Percentiles rank a stretch among this genome's conserved stretches.
These are phyloP conservation scores for Lordiphosa fenestrarum DNA, from an alignment of 2,888 invertebrate genomes.

Conservation along the genomic window DNA sequence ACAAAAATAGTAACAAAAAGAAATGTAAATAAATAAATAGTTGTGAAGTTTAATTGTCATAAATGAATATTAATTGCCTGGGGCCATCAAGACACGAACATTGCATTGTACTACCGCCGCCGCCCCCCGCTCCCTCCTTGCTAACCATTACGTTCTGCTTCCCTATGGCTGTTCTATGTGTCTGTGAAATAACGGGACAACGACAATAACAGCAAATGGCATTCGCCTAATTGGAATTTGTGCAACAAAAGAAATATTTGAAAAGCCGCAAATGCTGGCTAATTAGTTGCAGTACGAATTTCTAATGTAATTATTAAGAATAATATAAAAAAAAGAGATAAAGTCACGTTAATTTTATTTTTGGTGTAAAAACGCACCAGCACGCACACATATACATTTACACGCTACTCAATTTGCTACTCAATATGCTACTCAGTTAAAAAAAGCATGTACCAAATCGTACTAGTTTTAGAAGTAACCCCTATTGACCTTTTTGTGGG, in stretches of 20 bases:
- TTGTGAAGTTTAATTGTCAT: too few species aligned
- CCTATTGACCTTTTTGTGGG: too few species aligned
- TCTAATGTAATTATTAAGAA: conserved; percentile 64
- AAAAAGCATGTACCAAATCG: too few species aligned
- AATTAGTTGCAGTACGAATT: conserved; percentile 68
- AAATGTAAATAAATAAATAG: conserved; percentile 2
- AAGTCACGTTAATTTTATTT: too few species aligned
- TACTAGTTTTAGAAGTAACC: too few species aligned
- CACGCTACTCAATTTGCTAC: too few species aligned
- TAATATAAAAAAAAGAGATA: too few species aligned
- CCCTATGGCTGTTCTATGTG: conserved; percentile 28
- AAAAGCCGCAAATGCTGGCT: conserved; percentile 62
- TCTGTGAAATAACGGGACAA: conserved; percentile 63
- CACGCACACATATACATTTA: too few species aligned
- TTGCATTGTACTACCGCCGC: conserved; percentile 20
- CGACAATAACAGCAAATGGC: conserved; percentile 48
- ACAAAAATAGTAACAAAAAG: conserved; percentile 8
- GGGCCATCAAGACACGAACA: too few species aligned
- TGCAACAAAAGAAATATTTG: conserved; percentile 55
- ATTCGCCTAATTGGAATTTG: conserved; percentile 65
- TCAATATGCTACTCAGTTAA: too few species aligned
- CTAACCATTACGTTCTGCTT: not conserved
- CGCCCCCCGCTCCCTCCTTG: not conserved
- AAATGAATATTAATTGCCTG: conserved; percentile 15
- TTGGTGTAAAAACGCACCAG: too few species aligned